Evolutionary conservation across 2,888 invertebrate species (phyloP), one percentile per base, ranked within the genome.

Genomic region (Campopleginae sp.): DNA sequence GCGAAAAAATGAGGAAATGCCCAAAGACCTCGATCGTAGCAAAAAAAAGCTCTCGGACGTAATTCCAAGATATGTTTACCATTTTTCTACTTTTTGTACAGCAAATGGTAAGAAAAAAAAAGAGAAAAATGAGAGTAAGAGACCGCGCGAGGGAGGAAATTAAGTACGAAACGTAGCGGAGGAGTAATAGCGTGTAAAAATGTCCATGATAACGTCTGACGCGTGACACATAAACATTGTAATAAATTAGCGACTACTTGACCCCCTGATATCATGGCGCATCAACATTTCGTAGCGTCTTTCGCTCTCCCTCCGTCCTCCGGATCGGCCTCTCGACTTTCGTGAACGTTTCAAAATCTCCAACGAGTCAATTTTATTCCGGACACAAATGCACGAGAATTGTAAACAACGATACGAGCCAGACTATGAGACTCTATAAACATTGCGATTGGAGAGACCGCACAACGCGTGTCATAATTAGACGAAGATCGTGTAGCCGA

Each of bases 211-310:
- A 90, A 90, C 84, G 85, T 81, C 86, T 87, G 88, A 87, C 89
- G 89, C 90, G 91, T 90, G 91, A 92, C 92, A 93, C 93, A 92
- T 92, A 93, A 93, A 94, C 94, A 93, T 93, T 94, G 91, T 91
- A 93, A 94, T 94, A 94, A 93, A 94, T 94, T 94, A 93, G 93
- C 92, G 91, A 88, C 91, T 89, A 89, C 89, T 88, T 93, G 93
- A 94, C 93, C 93, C 92, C 89, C 87, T 74, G 92, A 92, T 91
- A 92, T 91, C 92, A 90, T 23, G 27, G n/a, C 33, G 44, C 77
- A 78, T 58, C 78, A 38, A 70, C 33, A 46, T 51, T 46, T 38
- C 89, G 88, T 89, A 85, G 87, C 86, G n/a, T n/a, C 79, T 84
- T 65, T 81, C 86, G 82, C 74, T 75, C 12, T 46, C 74, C 46